phyloP scores from a whole-genome alignment of 2,888 invertebrate species.

The Bellardia pandia region DNA sequence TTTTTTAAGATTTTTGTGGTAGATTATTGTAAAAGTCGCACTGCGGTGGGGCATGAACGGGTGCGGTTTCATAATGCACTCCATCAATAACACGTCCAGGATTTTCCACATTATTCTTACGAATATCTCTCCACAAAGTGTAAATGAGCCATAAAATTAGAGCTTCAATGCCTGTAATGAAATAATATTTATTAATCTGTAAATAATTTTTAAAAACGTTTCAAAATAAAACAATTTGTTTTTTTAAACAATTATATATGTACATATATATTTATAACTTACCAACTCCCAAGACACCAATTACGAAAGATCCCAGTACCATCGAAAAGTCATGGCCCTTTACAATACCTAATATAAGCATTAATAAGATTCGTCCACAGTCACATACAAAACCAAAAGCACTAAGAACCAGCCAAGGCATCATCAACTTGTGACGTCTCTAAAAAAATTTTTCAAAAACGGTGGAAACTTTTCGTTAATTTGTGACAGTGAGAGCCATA shows the following conservation, averaged over 20 bases:
- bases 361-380: neutral
- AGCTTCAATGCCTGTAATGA: conserved; percentile 18
- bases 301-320: neutral
- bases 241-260: no score
- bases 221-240: neutral
- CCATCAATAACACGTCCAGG: neutral
- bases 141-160: conserved; percentile 33
- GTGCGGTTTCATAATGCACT: neutral
- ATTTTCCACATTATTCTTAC: conserved; percentile 18
- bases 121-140: conserved; percentile 41
- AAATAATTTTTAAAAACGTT: neutral
- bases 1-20: conserved; percentile 25
- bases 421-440: conserved; percentile 38
- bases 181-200: neutral
- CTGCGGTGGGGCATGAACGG: conserved; percentile 12
- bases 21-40: neutral
- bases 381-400: conserved; percentile 6
- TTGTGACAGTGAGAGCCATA: no score
- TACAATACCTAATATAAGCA: neutral
- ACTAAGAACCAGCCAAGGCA: conserved; percentile 49
- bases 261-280: neutral
- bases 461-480: no score
- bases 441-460: neutral
- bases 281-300: conserved; percentile 11
- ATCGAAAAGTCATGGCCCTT: neutral